Percentiles rank a stretch among this genome's conserved stretches.
These are phyloP conservation scores for Azorinus chamasolen DNA, from an alignment of 2,888 invertebrate genomes.

Conservation along the genomic window DNA sequence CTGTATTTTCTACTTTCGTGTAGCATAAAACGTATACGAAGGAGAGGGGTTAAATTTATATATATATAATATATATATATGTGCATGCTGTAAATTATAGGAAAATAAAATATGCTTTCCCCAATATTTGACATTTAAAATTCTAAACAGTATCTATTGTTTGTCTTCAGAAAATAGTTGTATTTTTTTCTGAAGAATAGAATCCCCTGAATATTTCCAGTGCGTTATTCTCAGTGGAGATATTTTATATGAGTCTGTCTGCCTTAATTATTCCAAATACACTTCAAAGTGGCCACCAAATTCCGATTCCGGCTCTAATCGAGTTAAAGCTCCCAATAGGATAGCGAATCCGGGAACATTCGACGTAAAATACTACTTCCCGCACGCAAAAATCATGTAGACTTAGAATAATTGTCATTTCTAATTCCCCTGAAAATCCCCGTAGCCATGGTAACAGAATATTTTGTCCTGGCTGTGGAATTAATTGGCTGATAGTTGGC, in stretches of 20 bases:
- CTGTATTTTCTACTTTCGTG: too few species aligned
- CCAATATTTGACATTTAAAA: too few species aligned
- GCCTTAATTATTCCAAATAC: slow-evolving; percentile 52
- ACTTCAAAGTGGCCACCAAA: slow-evolving; percentile 56
- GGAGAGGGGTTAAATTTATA: too few species aligned
- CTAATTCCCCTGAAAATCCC: slow-evolving; percentile 62
- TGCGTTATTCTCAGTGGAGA: slow-evolving; percentile 24
- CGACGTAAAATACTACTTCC: slow-evolving; percentile 36
- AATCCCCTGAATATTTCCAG: too few species aligned
- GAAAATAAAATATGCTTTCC: too few species aligned
- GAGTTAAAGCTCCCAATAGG: slow-evolving; percentile 56
- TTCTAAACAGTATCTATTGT: too few species aligned
- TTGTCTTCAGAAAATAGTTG: too few species aligned
- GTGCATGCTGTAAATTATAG: too few species aligned
- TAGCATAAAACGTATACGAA: too few species aligned
- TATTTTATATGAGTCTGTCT: slow-evolving; percentile 54
- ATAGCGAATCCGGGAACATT: slow-evolving; percentile 28
- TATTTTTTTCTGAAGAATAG: too few species aligned
- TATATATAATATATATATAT: too few species aligned
- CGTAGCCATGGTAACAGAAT: slow-evolving; percentile 57
- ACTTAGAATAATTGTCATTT: slow-evolving; percentile 62
- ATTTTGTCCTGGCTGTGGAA: slow-evolving; percentile 57
- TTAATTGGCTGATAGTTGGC: slow-evolving; percentile 61
- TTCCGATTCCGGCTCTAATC: slow-evolving; percentile 46
- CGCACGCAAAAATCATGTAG: slow-evolving; percentile 62